A percentile compares a stretch with the other conserved stretches of the same genome.
These are phyloP conservation scores for Salvator merianae DNA, from an alignment of 2,113 vertebrate species.

Conservation along the genomic window DNA sequence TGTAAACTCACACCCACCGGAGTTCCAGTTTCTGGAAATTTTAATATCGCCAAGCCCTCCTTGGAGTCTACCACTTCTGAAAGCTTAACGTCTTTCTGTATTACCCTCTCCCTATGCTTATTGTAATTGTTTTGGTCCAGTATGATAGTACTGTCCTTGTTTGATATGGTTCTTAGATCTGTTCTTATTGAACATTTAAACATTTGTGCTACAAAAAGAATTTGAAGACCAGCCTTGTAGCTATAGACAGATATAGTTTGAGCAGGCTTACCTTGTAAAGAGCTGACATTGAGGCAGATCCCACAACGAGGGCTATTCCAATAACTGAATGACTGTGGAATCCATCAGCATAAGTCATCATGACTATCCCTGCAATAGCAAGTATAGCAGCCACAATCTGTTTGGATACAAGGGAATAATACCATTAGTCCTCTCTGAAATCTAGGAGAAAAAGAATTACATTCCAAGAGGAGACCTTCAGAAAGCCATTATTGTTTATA, in stretches of 20 bases:
- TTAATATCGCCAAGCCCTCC: too few relatives aligned
- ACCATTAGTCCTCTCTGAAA: conserved; percentile 16
- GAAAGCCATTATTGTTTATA: too few relatives aligned
- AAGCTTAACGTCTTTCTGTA: not conserved
- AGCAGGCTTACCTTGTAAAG: conserved; percentile 89
- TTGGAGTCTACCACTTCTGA: too few relatives aligned
- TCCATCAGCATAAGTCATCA: conserved; percentile 97
- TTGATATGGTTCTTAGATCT: too few relatives aligned
- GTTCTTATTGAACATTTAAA: too few relatives aligned
- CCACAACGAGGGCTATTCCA: conserved; percentile 92
- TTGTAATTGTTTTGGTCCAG: too few relatives aligned
- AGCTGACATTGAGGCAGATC: conserved; percentile 93
- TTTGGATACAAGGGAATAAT: conserved; percentile 48
- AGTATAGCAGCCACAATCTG: conserved; percentile 98
- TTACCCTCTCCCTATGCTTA: too few relatives aligned
- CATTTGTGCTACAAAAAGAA: not conserved
- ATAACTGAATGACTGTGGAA: conserved; percentile 97
- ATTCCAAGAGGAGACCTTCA: too few relatives aligned
- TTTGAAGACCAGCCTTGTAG: too few relatives aligned
- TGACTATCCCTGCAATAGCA: conserved; percentile 96
- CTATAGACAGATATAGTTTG: not conserved
- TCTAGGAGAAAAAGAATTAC: not conserved
- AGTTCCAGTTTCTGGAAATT: too few relatives aligned
- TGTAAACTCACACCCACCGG: too few relatives aligned
- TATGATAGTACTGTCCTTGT: too few relatives aligned